Conservation (phyloP, 1,140 invertebrate species). For the Idris sp. region DNA sequence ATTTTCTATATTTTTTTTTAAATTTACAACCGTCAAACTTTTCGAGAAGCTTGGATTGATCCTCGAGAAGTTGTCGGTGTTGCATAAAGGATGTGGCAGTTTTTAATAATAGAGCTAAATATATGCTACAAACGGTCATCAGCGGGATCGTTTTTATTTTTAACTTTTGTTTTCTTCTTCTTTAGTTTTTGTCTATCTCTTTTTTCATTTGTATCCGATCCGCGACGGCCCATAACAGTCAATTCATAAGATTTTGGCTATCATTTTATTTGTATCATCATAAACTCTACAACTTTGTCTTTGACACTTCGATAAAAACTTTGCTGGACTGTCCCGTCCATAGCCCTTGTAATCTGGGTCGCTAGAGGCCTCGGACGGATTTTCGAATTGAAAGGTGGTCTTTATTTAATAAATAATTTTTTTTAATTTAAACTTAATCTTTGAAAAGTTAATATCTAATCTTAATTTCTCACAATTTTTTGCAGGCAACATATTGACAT, state of each 20-base stretch:
- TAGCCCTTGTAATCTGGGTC: conserved; percentile 68
- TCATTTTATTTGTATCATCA: conserved; percentile 64
- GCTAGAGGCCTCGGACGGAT: conserved; percentile 19
- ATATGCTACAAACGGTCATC: conserved; percentile 65
- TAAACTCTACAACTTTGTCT: conserved; percentile 66
- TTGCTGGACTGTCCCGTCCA: conserved; percentile 66
- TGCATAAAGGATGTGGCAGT: conserved; percentile 62
- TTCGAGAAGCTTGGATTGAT: conserved; percentile 15
- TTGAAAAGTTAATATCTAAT: no score
- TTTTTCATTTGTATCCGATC: no score
- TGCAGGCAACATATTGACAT: no score
- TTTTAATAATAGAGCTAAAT: conserved; percentile 55
- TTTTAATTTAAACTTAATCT: no score
- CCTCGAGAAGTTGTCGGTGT: conserved; percentile 42
- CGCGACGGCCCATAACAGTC: conserved; percentile 64
- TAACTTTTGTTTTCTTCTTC: conserved; percentile 10
- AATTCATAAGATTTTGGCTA: conserved; percentile 67
- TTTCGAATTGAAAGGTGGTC: conserved; percentile 55
- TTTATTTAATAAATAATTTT: conserved; percentile 60
- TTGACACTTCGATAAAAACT: conserved; percentile 64
- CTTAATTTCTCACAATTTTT: no score
- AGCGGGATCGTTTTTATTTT: conserved; percentile 23
- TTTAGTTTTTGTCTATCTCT: neutral
- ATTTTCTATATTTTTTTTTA: conserved; percentile 64
- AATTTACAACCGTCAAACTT: conserved; percentile 54